A percentile compares a stretch with the other conserved stretches of the same genome.
These are phyloP conservation scores for Escarpia spicata DNA, from an alignment of 2,888 invertebrate genomes.

Conservation along the genomic window DNA sequence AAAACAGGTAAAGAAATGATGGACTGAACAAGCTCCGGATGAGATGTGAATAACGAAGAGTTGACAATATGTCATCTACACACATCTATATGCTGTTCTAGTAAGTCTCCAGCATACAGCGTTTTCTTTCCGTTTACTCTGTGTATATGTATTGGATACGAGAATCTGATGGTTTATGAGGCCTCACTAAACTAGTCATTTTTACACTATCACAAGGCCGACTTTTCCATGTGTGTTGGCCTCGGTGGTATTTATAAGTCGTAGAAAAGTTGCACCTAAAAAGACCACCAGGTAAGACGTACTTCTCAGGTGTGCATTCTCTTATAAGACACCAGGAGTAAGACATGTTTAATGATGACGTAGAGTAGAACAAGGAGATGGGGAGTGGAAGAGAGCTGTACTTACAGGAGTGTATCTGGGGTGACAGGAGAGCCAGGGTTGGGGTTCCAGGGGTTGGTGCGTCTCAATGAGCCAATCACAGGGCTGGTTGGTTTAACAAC, in stretches of 20 bases:
- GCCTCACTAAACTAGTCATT: too few species aligned
- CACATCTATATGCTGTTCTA: too few species aligned
- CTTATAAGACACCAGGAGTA: neutral
- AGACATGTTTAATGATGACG: neutral
- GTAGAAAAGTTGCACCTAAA: neutral
- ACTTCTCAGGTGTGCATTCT: neutral
- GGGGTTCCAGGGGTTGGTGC: slow-evolving; percentile 22
- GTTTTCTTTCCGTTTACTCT: too few species aligned
- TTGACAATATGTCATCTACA: too few species aligned
- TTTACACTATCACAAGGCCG: too few species aligned
- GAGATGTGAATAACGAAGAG: neutral
- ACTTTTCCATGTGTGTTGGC: too few species aligned
- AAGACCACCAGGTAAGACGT: neutral
- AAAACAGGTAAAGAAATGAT: neutral
- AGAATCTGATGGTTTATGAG: too few species aligned
- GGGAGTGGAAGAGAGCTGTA: neutral
- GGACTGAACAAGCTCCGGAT: neutral
- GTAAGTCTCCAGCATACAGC: too few species aligned
- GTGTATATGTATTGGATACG: too few species aligned
- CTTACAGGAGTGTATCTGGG: slow-evolving; percentile 19
- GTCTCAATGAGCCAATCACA: slow-evolving; percentile 24
- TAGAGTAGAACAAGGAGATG: too few species aligned
- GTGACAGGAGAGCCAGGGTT: slow-evolving; percentile 24
- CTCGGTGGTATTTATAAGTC: neutral
- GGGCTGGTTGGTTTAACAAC: neutral